Percentiles rank a stretch among this genome's conserved stretches.
phyloP scores from a whole-genome alignment of 92 coral and sea anemone genomes.

The Actinostola sp. region DNA sequence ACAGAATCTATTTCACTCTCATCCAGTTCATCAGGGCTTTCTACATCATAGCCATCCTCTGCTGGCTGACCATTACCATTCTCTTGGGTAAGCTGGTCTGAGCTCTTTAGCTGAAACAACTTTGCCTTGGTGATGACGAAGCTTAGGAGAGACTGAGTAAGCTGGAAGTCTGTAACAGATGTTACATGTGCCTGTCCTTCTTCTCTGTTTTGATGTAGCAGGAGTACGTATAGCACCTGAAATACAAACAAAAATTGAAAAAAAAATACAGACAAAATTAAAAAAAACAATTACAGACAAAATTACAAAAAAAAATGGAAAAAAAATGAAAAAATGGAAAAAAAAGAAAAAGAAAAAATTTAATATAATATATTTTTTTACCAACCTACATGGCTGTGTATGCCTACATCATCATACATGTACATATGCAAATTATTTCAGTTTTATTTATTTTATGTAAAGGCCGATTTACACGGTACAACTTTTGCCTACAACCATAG shows the following conservation, averaged over 20 bases:
- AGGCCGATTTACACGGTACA: no score
- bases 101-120: constrained; percentile 69
- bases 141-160: constrained; percentile 93
- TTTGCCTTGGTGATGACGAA: constrained; percentile 87
- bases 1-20: constrained; percentile 41
- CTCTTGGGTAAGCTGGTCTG: constrained; percentile 62
- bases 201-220: constrained; percentile 85
- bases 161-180: constrained; percentile 88
- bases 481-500: no score
- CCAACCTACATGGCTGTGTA: no score
- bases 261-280: no score
- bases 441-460: no score
- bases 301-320: background rate
- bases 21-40: constrained; percentile 58
- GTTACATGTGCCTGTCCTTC: constrained; percentile 95
- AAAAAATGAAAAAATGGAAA: no score
- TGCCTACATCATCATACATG: no score
- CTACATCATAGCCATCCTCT: constrained; percentile 55
- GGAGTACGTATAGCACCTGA: constrained; percentile 35
- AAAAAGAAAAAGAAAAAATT: no score
- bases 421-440: no score
- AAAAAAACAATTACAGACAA: no score
- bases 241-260: background rate
- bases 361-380: no score
- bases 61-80: constrained; percentile 64